A percentile compares a stretch with the other conserved stretches of the same genome.
Evolutionary conservation across 2,797 vertebrate species (phyloP).

Genomic region (Lophotriccus pileatus): DNA sequence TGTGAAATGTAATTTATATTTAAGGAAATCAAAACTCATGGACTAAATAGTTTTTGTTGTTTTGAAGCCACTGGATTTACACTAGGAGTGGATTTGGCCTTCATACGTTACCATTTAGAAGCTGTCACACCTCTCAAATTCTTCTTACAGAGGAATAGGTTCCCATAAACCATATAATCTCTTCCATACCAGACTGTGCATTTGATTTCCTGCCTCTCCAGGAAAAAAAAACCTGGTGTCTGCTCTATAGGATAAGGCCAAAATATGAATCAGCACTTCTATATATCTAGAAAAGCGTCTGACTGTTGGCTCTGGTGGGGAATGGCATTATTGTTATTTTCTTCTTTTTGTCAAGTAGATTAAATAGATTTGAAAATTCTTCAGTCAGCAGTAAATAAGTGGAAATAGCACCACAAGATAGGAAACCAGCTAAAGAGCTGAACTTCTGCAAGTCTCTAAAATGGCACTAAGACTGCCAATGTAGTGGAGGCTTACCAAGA

Average conservation of each 20-base stretch:
- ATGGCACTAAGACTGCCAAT: background rate
- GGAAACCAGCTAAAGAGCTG: background rate
- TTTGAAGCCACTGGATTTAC: background rate
- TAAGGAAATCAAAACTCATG: background rate
- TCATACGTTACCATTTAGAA: background rate
- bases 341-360: background rate
- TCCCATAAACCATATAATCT: background rate
- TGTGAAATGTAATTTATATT: background rate
- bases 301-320: background rate
- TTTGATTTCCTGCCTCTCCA: conserved; percentile 29
- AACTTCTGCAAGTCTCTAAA: background rate
- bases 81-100: background rate
- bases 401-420: background rate
- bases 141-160: background rate
- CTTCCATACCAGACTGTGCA: background rate
- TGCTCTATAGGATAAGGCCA: background rate
- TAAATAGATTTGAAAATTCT: background rate
- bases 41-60: background rate
- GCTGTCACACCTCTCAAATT: background rate
- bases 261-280: background rate
- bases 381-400: background rate
- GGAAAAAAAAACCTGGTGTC: background rate
- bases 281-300: background rate
- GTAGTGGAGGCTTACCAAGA: background rate
- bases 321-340: background rate